These are phyloP conservation scores for Spea hammondii DNA, from an alignment of 2,797 vertebrate genomes.

Conservation along the genomic window DNA sequence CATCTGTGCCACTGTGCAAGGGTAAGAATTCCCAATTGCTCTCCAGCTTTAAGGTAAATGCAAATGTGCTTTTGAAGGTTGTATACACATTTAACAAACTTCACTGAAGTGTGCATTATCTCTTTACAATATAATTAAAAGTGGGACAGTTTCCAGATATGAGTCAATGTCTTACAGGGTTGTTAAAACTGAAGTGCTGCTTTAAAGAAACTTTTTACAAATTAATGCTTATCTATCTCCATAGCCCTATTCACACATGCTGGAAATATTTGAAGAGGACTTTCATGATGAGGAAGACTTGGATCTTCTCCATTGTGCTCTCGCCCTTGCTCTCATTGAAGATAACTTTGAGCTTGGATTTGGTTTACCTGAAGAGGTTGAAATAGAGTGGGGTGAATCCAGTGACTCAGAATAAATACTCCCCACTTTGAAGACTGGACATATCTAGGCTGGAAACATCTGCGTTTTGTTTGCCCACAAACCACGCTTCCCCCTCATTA, in stretches of 20 bases:
- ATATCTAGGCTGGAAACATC: not conserved
- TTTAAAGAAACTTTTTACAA: not conserved
- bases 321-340: conserved; percentile 65
- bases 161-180: too few relatives aligned
- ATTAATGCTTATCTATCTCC: not conserved
- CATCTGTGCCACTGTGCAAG: too few relatives aligned
- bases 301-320: conserved; percentile 65
- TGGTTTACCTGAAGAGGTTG: not conserved
- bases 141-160: too few relatives aligned
- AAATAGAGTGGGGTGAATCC: conserved; percentile 27
- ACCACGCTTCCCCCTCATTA: not conserved
- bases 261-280: conserved; percentile 61
- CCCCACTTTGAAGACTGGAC: not conserved
- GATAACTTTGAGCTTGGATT: conserved; percentile 7
- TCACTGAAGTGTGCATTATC: too few relatives aligned
- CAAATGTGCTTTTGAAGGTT: too few relatives aligned
- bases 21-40: too few relatives aligned
- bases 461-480: not conserved
- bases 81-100: too few relatives aligned
- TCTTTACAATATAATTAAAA: too few relatives aligned
- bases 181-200: not conserved
- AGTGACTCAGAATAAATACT: conserved; percentile 46
- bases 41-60: too few relatives aligned
- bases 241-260: conserved; percentile 54
- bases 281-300: conserved; percentile 55